phyloP scores from a whole-genome alignment of 2,797 vertebrate genomes.

The Pyrocephalus nanus region DNA sequence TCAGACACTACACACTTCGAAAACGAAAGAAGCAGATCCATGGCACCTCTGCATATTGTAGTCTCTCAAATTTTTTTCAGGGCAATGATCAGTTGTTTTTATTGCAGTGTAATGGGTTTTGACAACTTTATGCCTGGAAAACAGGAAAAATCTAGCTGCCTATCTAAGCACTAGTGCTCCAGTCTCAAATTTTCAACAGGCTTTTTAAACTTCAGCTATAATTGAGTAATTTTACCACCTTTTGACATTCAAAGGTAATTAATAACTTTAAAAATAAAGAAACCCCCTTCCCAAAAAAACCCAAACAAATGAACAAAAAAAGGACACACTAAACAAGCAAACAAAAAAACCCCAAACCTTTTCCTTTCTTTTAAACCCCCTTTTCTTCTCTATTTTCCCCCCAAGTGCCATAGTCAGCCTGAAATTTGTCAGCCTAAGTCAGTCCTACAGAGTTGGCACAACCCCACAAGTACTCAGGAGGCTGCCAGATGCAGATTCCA shows the following conservation, averaged over 20 bases:
- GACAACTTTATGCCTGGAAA: not conserved
- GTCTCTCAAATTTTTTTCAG: not conserved
- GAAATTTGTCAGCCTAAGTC: not conserved
- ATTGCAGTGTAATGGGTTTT: not conserved
- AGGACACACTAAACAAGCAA: not conserved
- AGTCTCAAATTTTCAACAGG: not conserved
- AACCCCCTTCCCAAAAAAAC: fast-evolving
- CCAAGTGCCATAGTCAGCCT: not conserved
- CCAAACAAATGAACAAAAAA: not conserved
- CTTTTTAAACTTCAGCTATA: not conserved
- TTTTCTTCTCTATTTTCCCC: not conserved
- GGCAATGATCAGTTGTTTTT: not conserved
- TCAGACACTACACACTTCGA: not conserved
- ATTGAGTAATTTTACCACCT: not conserved
- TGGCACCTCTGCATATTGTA: not conserved
- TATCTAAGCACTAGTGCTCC: not conserved
- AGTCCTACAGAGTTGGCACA: not conserved
- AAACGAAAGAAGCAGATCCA: not conserved
- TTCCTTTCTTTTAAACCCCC: not conserved
- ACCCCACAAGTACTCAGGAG: not conserved
- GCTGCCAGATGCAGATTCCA: slow-evolving; percentile 46
- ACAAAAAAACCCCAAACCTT: too few relatives aligned
- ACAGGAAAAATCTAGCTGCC: not conserved
- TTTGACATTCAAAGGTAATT: not conserved
- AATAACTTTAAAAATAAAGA: not conserved